Conservation (phyloP, 2,797 vertebrate genomes). For the Darevskia nairensis region DNA sequence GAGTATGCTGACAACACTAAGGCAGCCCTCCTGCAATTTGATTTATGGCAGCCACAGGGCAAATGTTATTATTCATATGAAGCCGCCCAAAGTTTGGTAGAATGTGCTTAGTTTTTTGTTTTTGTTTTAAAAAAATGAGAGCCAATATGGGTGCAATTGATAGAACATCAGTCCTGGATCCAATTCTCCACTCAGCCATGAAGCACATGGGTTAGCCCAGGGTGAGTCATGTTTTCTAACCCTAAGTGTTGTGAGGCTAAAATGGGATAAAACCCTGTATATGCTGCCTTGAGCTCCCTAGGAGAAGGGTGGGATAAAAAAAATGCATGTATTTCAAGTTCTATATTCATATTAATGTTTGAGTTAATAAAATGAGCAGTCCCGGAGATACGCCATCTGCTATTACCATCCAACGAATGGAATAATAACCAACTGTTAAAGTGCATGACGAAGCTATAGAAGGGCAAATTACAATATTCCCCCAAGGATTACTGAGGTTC, state of each 20-base stretch:
- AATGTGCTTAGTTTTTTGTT: not conserved
- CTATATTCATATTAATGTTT: not conserved
- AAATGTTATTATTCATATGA: not conserved
- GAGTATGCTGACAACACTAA: not conserved
- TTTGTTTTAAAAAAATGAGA: not conserved
- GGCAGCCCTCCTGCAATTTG: not conserved
- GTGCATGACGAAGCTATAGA: not conserved
- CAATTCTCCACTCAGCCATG: not conserved
- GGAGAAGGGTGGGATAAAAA: not conserved
- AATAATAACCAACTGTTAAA: conserved; percentile 30
- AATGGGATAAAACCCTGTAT: not conserved
- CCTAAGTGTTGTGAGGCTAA: not conserved
- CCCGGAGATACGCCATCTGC: conserved; percentile 7
- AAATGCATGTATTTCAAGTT: not conserved
- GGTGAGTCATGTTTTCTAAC: not conserved
- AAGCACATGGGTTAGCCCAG: not conserved
- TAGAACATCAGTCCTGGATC: not conserved
- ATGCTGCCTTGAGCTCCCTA: not conserved
- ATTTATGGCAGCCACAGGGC: not conserved
- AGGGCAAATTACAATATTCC: conserved; percentile 23
- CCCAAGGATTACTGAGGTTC: conserved; percentile 19
- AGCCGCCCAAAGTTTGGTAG: not conserved
- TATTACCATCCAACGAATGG: conserved; percentile 14
- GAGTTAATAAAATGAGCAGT: not conserved
- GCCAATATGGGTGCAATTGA: not conserved